phyloP scores from a whole-genome alignment of 2,113 vertebrate genomes.

The Hyaena hyaena region DNA sequence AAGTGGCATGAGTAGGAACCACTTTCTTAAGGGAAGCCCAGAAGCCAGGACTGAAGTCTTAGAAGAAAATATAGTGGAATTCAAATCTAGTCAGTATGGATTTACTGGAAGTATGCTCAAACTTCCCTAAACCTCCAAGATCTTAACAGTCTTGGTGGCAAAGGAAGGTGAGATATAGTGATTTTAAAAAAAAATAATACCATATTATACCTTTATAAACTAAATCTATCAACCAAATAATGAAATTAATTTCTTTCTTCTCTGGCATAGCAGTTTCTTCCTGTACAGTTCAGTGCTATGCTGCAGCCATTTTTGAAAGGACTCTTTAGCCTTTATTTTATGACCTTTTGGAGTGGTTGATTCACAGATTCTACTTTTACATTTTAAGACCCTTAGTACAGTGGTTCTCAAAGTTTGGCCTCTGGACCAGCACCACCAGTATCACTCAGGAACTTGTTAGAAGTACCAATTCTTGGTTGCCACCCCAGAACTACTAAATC shows the following conservation, averaged over 20 bases:
- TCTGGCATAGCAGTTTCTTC: slow-evolving; percentile 9
- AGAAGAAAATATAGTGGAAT: slow-evolving; percentile 31
- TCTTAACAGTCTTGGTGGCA: not conserved
- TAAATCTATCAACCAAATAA: not conserved
- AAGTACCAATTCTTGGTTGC: slow-evolving; percentile 4
- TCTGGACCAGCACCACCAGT: not conserved
- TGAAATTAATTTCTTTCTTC: not conserved
- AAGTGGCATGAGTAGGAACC: slow-evolving; percentile 39
- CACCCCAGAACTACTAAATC: not conserved
- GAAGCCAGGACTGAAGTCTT: slow-evolving; percentile 43
- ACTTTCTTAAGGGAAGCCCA: slow-evolving; percentile 52
- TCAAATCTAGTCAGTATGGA: slow-evolving; percentile 58
- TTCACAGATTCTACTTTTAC: slow-evolving; percentile 7
- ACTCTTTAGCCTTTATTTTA: not conserved
- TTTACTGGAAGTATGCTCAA: slow-evolving; percentile 51
- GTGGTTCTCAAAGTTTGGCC: slow-evolving; percentile 9
- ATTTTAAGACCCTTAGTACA: not conserved
- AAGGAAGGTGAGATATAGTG: not conserved
- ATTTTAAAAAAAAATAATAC: not conserved
- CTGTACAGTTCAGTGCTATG: not conserved
- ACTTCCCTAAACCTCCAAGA: not conserved
- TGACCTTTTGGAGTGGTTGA: not conserved
- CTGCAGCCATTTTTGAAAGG: not conserved
- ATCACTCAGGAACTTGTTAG: slow-evolving; percentile 38
- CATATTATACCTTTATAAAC: not conserved